phyloP scores from a whole-genome alignment of 2,113 vertebrate genomes.

The Xyrauchen texanus region DNA sequence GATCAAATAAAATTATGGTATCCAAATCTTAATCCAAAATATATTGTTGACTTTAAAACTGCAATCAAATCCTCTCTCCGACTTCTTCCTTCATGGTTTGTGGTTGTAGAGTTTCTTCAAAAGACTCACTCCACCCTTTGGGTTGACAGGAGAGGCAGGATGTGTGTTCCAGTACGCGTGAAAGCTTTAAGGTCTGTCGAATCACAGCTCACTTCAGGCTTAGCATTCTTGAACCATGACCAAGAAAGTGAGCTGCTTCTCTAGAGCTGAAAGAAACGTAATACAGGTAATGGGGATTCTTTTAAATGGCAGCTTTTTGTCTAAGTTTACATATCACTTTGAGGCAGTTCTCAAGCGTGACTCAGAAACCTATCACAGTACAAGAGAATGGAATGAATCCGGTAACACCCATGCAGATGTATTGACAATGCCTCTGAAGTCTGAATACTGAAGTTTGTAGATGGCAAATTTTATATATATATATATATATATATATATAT shows the following conservation, averaged over 20 bases:
- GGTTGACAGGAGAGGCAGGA: constrained; percentile 34
- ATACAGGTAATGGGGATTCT: background rate
- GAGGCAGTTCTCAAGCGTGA: constrained; percentile 5
- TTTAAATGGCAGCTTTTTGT: constrained; percentile 19
- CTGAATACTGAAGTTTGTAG: no score
- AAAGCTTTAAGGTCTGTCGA: constrained; percentile 18
- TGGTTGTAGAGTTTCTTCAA: background rate
- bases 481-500: no score
- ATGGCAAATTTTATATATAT: no score
- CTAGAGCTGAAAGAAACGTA: constrained; percentile 30
- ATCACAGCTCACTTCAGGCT: constrained; percentile 21
- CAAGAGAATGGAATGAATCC: background rate
- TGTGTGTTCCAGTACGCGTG: background rate
- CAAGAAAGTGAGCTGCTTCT: constrained; percentile 17
- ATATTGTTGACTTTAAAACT: background rate
- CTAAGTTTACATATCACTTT: constrained; percentile 18
- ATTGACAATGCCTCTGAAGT: no score
- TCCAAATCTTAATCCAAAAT: background rate
- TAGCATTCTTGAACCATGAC: constrained; percentile 21
- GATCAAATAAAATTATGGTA: no score
- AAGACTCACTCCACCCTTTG: constrained; percentile 37
- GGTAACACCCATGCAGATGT: constrained; percentile 2
- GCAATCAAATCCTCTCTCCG: background rate
- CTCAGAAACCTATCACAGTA: background rate
- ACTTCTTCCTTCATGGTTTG: background rate